Evolutionary conservation across 2,888 invertebrate species (phyloP), one percentile per base, ranked within the genome.

Genomic region (Rhogogaster chlorosoma): DNA sequence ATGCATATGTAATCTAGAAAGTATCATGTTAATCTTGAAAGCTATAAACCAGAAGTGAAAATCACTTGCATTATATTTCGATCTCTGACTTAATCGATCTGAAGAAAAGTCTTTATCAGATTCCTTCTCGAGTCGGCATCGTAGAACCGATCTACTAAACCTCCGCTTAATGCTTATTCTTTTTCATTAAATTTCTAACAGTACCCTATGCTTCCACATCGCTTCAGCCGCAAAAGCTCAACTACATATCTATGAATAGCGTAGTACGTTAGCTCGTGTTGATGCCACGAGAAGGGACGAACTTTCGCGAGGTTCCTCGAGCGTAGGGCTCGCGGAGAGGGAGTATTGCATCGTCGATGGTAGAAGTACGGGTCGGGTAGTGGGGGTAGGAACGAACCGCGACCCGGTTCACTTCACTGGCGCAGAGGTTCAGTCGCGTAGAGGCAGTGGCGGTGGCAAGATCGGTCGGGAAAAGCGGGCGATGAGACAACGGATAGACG

Each of bases 381-480:
- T 10, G 83, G 70, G 67, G n/a, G 49, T 36, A 22, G 67, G 83
- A 22, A 32, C 22, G 29, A 45, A 42, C 45, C 67, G 45, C 15
- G 15, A 22, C 45, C 42, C 45, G 45, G 83, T 70, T 29, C 42
- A 67, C 49, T 45, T 64, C 29, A 45, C 42, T 67, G 32, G 32
- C 67, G 45, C 80, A 61, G 80, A 12, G 36, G 22, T 64, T 83
- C 87, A 89, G 89, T 89, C 87, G 88, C 86, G 57, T 85, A 87
- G 87, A 88, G 88, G 87, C 88, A 87, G 87, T 86, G 84, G 84
- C 82, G 85, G 86, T 85, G 86, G 82, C 71, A 26, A 61, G 86
- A 22, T 45, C 67, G 83, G 64, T 80, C 64, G 38, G 83, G 4
- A 42, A 67, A 67, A 32, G 10, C 83, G 82, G 67, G 82, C 82